Conservation (phyloP, 2,797 vertebrate species). For the Thunnus albacares region DNA sequence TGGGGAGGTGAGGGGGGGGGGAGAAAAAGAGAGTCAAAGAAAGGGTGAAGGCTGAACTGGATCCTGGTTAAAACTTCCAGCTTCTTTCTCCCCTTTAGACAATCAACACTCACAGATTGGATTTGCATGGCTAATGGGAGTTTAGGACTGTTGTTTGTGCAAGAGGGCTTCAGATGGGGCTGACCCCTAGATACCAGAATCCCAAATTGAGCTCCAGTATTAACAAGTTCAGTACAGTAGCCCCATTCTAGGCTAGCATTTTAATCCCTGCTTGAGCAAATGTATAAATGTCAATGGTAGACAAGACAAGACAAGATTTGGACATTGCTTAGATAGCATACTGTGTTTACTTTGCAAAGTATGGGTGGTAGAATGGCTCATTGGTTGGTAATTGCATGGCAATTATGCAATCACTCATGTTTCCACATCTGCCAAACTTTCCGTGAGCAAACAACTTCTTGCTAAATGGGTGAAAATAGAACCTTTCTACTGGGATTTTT, state of each 20-base stretch:
- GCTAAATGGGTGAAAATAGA: not conserved
- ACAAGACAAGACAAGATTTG: not conserved
- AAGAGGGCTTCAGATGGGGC: slow-evolving; percentile 88
- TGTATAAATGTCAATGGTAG: not conserved
- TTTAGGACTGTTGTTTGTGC: slow-evolving; percentile 87
- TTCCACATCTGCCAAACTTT: not conserved
- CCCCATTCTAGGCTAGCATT: not conserved
- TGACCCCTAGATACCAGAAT: slow-evolving; percentile 87
- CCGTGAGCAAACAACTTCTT: not conserved
- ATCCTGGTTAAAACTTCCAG: slow-evolving; percentile 85
- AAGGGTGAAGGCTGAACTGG: slow-evolving; percentile 61
- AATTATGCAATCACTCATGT: not conserved
- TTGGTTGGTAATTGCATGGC: not conserved
- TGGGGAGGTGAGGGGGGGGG: slow-evolving; percentile 5
- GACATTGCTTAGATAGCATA: too few species aligned
- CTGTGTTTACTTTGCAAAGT: not conserved
- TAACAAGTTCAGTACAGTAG: slow-evolving; percentile 49
- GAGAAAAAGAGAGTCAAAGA: slow-evolving; percentile 12
- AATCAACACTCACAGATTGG: slow-evolving; percentile 92
- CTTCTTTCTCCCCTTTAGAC: slow-evolving; percentile 88
- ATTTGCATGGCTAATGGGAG: slow-evolving; percentile 96
- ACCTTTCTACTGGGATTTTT: not conserved
- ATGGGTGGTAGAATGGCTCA: not conserved
- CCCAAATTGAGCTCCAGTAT: slow-evolving; percentile 83
- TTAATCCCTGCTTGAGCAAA: slow-evolving; percentile 23